Evolutionary conservation across 2,113 vertebrate genomes (phyloP).

Genomic region (Myotis lucifugus): DNA sequence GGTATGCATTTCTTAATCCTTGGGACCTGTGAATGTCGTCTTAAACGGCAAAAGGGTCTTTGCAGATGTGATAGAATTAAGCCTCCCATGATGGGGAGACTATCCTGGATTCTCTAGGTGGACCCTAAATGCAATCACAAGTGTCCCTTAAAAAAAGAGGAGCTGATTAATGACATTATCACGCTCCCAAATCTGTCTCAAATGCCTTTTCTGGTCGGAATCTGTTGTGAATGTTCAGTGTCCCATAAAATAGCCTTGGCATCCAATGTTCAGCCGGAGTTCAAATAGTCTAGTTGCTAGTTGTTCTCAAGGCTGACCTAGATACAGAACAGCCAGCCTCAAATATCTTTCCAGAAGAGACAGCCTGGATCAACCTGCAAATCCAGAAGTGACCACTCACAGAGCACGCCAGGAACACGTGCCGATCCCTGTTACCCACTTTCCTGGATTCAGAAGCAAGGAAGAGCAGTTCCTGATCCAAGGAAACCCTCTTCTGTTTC

Average conservation of each 20-base stretch:
- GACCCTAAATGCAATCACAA: neutral
- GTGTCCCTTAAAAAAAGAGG: neutral
- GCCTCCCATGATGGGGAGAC: neutral
- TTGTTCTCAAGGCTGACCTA: neutral
- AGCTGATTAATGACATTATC: neutral
- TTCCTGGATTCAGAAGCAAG: neutral
- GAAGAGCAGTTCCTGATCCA: neutral
- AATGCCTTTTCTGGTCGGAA: neutral
- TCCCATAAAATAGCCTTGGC: neutral
- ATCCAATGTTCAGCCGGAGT: neutral
- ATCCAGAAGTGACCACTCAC: neutral
- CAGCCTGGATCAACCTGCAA: neutral
- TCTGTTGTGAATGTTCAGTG: neutral
- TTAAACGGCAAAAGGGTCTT: neutral
- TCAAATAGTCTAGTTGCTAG: neutral
- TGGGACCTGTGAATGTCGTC: neutral
- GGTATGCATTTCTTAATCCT: neutral
- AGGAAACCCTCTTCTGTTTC: slow-evolving; percentile 35
- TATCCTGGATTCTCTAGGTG: neutral
- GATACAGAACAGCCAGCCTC: neutral
- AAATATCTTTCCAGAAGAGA: neutral
- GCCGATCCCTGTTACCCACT: neutral
- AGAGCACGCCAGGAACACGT: neutral
- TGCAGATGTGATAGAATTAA: neutral
- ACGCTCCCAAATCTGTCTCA: neutral